Evolutionary conservation across 2,797 vertebrate species (phyloP).

Genomic region (Prionace glauca): DNA sequence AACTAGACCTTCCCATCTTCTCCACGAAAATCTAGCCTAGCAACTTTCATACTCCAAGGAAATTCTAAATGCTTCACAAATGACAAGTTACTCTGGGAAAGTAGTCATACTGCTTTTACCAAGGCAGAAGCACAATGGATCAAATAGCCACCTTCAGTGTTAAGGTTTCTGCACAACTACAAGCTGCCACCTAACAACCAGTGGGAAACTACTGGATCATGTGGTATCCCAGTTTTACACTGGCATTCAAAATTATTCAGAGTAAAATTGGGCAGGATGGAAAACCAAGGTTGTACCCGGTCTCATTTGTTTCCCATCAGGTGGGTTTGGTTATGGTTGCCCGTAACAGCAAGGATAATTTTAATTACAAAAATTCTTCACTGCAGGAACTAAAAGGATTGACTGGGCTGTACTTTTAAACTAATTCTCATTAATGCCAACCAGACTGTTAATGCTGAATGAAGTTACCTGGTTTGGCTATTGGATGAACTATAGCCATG

Average conservation of each 20-base stretch:
- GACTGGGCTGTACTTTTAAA: not conserved
- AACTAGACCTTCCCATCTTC: too few relatives aligned
- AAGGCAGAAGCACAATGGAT: not conserved
- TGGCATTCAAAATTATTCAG: not conserved
- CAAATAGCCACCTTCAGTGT: not conserved
- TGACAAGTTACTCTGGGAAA: not conserved
- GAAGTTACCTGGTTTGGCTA: conserved; percentile 81
- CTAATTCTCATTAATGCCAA: not conserved
- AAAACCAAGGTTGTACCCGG: not conserved
- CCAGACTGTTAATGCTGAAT: not conserved
- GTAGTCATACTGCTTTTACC: not conserved
- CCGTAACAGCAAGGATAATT: not conserved
- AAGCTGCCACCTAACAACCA: too few relatives aligned
- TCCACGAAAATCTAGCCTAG: not conserved
- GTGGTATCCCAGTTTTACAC: not conserved
- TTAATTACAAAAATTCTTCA: not conserved
- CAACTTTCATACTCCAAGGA: not conserved
- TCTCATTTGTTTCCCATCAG: not conserved
- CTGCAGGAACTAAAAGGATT: not conserved
- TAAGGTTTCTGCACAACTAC: not conserved
- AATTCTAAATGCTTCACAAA: not conserved
- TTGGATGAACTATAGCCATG: conserved; percentile 77
- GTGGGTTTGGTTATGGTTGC: not conserved
- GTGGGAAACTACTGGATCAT: not conserved
- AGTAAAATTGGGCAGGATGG: not conserved